Percentiles rank a stretch among this genome's conserved stretches.
Conservation (phyloP, 2,797 vertebrate species). For the Gymnothorax javanicus region DNA sequence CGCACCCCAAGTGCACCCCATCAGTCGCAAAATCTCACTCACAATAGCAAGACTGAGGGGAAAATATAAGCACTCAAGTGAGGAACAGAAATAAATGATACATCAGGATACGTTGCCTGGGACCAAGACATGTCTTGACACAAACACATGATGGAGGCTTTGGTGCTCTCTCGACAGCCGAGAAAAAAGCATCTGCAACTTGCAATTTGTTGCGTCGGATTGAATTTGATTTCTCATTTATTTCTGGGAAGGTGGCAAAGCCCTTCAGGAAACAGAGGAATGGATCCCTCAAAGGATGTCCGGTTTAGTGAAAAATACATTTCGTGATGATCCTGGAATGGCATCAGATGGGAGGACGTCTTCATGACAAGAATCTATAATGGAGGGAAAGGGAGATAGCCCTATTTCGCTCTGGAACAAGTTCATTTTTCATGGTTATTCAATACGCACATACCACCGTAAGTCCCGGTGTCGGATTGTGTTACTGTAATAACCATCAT, state of each 20-base stretch:
- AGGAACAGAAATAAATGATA: slow-evolving; percentile 39
- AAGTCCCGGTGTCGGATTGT: neutral
- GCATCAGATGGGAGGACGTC: slow-evolving; percentile 40
- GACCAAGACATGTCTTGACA: neutral
- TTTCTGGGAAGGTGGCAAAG: neutral
- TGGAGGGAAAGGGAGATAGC: slow-evolving; percentile 27
- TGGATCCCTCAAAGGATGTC: slow-evolving; percentile 17
- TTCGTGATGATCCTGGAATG: slow-evolving; percentile 25
- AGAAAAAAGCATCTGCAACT: slow-evolving; percentile 10
- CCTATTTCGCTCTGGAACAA: slow-evolving; percentile 30
- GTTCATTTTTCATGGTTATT: slow-evolving; percentile 27
- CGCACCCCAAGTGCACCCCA: no score
- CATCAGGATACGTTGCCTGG: slow-evolving; percentile 13
- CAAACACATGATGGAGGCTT: neutral
- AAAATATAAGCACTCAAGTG: neutral
- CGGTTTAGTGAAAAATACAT: slow-evolving; percentile 3
- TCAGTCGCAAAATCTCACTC: neutral
- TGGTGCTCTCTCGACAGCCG: slow-evolving; percentile 35
- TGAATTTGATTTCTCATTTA: slow-evolving; percentile 36
- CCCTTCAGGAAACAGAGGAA: slow-evolving; percentile 19
- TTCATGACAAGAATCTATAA: slow-evolving; percentile 62
- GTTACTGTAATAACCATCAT: slow-evolving; percentile 9
- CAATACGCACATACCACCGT: slow-evolving; percentile 15
- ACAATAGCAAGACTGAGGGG: neutral
- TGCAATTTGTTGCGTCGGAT: slow-evolving; percentile 6